phyloP scores from a whole-genome alignment of 2,797 vertebrate genomes.

The Xenentodon cancila region DNA sequence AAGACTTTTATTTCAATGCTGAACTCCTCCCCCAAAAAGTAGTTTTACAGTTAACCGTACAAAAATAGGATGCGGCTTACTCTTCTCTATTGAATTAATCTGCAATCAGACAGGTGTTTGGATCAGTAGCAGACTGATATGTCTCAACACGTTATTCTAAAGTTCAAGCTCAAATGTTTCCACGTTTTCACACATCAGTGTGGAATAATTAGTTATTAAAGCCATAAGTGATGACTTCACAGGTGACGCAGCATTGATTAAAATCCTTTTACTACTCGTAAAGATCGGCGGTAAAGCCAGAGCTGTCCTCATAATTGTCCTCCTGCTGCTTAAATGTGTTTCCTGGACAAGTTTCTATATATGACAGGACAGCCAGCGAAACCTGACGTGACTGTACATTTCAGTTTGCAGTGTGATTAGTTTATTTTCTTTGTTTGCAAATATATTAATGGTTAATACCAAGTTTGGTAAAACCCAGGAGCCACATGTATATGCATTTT shows the following conservation, averaged over 20 bases:
- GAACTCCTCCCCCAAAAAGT: constrained; percentile 1
- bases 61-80: neutral
- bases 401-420: neutral
- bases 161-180: constrained; percentile 5
- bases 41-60: constrained; percentile 1
- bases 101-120: constrained; percentile 3
- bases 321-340: neutral
- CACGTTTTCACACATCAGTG: neutral
- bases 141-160: neutral
- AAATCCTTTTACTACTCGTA: neutral
- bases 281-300: neutral
- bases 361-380: neutral
- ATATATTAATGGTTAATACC: too few relatives aligned
- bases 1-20: constrained; percentile 23
- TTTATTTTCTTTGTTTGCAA: too few relatives aligned
- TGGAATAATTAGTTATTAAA: constrained; percentile 10
- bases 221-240: neutral
- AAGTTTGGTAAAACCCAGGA: too few relatives aligned
- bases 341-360: neutral
- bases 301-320: neutral
- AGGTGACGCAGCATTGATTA: neutral
- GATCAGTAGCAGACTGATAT: neutral
- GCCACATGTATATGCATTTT: too few relatives aligned
- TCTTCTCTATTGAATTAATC: constrained; percentile 26
- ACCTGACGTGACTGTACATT: neutral